Percentiles rank a stretch among this genome's conserved stretches.
Conservation (phyloP, 2,888 invertebrate genomes). For the Odontothrips loti region DNA sequence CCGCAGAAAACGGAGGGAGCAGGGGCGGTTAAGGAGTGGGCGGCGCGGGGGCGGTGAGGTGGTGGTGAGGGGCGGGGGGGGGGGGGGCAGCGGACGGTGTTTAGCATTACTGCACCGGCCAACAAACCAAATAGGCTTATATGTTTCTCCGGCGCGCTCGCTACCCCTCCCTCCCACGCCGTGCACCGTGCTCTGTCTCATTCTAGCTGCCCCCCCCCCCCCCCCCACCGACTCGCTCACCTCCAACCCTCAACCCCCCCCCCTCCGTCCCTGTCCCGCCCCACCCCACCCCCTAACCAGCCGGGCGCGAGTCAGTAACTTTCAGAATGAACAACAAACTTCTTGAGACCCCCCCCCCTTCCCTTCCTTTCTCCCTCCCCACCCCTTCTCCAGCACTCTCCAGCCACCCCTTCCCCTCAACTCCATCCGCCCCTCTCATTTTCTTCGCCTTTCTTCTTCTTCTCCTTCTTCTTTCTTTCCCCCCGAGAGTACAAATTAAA, state of each 20-base stretch:
- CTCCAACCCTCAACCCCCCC: background rate
- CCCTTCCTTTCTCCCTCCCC: background rate
- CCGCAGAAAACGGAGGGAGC: background rate
- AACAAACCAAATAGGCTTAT: background rate
- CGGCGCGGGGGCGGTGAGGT: background rate
- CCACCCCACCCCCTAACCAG: background rate
- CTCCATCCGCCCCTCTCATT: background rate
- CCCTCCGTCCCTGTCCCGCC: background rate
- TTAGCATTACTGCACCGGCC: background rate
- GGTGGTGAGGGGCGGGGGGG: background rate
- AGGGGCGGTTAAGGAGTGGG: background rate
- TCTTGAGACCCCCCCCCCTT: background rate
- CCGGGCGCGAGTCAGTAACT: constrained; percentile 2
- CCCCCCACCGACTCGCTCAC: background rate
- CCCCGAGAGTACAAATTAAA: background rate
- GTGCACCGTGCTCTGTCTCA: background rate
- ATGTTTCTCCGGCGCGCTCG: background rate
- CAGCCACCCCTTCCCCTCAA: background rate
- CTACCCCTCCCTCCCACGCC: background rate
- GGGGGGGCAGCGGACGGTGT: background rate
- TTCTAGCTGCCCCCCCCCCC: background rate
- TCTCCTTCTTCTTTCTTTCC: background rate
- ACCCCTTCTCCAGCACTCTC: background rate
- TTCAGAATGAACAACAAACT: constrained; percentile 26
- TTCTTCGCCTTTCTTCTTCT: background rate